Conservation (phyloP, 2,888 invertebrate species). For the Ichneumoninae sp. region DNA sequence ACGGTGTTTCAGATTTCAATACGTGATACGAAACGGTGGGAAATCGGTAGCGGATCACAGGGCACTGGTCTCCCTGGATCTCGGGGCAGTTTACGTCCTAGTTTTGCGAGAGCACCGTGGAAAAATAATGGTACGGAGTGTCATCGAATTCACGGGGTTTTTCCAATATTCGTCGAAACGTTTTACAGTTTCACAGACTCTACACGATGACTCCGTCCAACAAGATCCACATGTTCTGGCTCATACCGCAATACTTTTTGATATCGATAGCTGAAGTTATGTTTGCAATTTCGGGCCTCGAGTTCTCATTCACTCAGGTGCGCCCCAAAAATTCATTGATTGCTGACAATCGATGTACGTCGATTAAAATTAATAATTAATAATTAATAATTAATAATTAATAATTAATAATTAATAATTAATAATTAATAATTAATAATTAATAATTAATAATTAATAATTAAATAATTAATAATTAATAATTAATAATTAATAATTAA, state of each 20-base stretch:
- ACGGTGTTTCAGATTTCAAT: slow-evolving; percentile 60
- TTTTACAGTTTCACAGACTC: slow-evolving; percentile 85
- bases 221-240: slow-evolving; percentile 89
- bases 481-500: no score
- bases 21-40: slow-evolving; percentile 60
- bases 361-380: neutral
- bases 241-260: slow-evolving; percentile 92
- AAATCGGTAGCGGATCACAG: slow-evolving; percentile 48
- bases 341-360: neutral
- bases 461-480: no score
- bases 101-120: slow-evolving; percentile 51
- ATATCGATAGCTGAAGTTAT: slow-evolving; percentile 93
- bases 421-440: no score
- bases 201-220: slow-evolving; percentile 88
- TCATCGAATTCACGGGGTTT: neutral
- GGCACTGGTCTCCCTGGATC: slow-evolving; percentile 57
- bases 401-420: no score
- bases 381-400: no score
- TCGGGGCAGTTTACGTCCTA: slow-evolving; percentile 85
- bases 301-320: slow-evolving; percentile 93
- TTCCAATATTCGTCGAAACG: neutral
- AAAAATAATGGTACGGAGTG: slow-evolving; percentile 58
- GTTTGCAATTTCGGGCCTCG: slow-evolving; percentile 93
- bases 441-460: no score
- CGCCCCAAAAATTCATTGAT: slow-evolving; percentile 12